Conservation (phyloP, 2,888 invertebrate genomes). For the Synanthedon vespiformis region DNA sequence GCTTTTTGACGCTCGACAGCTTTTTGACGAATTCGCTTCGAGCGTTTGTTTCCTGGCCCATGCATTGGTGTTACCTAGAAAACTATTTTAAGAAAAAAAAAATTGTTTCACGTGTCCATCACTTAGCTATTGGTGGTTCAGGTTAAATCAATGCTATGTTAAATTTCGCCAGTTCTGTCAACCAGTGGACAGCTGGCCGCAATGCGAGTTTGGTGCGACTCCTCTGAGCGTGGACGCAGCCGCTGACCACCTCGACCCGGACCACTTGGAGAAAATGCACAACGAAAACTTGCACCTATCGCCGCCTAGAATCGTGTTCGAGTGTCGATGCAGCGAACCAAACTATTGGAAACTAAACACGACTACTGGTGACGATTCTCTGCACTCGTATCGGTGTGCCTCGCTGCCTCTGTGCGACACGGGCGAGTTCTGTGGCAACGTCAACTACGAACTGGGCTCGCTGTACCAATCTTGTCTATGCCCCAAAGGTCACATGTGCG, state of each 20-base stretch:
- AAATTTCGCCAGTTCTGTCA: constrained; percentile 61
- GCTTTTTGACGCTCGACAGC: no score
- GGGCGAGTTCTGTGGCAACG: constrained; percentile 73
- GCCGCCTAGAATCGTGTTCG: constrained; percentile 51
- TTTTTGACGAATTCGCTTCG: no score
- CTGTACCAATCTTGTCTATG: constrained; percentile 75
- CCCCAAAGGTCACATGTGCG: constrained; percentile 71
- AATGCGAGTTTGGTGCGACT: constrained; percentile 36
- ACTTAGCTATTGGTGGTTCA: no score
- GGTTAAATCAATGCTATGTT: background rate
- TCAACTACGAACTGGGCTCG: constrained; percentile 69
- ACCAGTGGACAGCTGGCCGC: constrained; percentile 40
- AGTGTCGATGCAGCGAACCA: constrained; percentile 61
- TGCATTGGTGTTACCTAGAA: no score
- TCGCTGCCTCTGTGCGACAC: constrained; percentile 62
- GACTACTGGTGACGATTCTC: constrained; percentile 16
- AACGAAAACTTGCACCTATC: constrained; percentile 42
- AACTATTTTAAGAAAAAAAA: no score
- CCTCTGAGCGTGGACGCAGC: constrained; percentile 42
- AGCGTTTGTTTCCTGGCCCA: no score
- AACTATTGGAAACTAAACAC: constrained; percentile 57
- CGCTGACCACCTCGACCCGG: constrained; percentile 42
- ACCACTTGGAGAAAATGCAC: constrained; percentile 47
- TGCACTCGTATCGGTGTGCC: constrained; percentile 53
- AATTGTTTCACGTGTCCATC: no score